Conservation (phyloP, 2,113 vertebrate genomes). For the Petromus typicus region DNA sequence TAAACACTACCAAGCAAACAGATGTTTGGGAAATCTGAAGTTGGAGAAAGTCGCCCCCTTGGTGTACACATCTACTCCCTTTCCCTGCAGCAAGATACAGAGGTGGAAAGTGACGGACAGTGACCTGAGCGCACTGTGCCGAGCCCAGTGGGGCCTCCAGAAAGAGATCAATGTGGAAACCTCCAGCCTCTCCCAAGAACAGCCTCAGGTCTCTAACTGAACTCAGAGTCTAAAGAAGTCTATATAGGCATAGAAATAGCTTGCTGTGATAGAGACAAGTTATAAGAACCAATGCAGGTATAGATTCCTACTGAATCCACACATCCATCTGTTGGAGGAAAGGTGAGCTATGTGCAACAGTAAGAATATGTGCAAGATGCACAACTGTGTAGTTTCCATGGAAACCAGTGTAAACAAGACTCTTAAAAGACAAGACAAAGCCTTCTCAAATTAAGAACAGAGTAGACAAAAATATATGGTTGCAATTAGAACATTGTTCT, state of each 20-base stretch:
- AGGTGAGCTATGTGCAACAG: not conserved
- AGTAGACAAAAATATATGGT: too few species aligned
- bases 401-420: too few species aligned
- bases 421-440: too few species aligned
- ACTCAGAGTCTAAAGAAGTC: not conserved
- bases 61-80: conserved; percentile 1
- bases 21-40: conserved; percentile 40
- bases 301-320: not conserved
- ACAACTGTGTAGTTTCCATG: too few species aligned
- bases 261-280: not conserved
- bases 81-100: not conserved
- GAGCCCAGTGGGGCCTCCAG: not conserved
- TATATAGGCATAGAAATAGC: not conserved
- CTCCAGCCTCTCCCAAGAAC: conserved; percentile 32
- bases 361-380: too few species aligned
- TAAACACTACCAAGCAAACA: conserved; percentile 54
- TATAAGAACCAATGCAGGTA: not conserved
- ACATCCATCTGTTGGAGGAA: too few species aligned
- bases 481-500: too few species aligned
- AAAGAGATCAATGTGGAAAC: conserved; percentile 32
- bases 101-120: conserved; percentile 52
- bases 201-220: conserved; percentile 44
- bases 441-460: too few species aligned
- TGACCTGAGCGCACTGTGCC: not conserved
- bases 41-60: conserved; percentile 34